These are phyloP conservation scores for Sthenelais limicola DNA, from an alignment of 2,888 invertebrate species.

Conservation along the genomic window DNA sequence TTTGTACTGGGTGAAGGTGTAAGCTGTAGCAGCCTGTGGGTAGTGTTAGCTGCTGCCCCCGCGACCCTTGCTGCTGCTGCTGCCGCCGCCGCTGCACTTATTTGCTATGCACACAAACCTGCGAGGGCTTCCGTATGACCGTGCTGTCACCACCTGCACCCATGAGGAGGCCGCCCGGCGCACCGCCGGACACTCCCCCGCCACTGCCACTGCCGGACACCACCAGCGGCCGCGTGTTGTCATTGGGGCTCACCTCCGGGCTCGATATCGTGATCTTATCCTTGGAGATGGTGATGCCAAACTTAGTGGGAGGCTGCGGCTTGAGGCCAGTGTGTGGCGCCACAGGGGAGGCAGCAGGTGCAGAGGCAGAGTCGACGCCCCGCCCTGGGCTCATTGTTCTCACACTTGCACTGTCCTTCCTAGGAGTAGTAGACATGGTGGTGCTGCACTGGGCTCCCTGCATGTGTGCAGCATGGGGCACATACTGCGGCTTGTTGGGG, in stretches of 20 bases:
- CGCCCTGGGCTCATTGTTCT: constrained; percentile 14
- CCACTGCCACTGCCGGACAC: background rate
- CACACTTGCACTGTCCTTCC: constrained; percentile 25
- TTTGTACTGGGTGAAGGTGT: too few relatives aligned
- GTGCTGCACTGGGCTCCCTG: constrained; percentile 2
- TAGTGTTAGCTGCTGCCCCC: too few relatives aligned
- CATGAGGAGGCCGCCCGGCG: constrained; percentile 9
- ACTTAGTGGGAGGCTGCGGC: constrained; percentile 53
- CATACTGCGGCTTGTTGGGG: constrained; percentile 67
- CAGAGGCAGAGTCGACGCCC: constrained; percentile 25
- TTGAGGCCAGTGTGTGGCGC: background rate
- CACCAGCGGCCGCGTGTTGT: constrained; percentile 30
- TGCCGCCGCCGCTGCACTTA: constrained; percentile 27
- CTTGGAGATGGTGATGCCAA: constrained; percentile 58
- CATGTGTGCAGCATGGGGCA: constrained; percentile 22
- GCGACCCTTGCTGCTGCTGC: background rate
- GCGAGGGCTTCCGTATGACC: constrained; percentile 33
- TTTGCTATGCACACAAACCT: constrained; percentile 42
- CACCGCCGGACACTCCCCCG: background rate
- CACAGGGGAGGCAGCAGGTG: background rate
- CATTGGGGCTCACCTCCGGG: constrained; percentile 42
- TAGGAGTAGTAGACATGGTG: too few relatives aligned
- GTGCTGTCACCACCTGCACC: constrained; percentile 15
- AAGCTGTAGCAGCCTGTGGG: too few relatives aligned
- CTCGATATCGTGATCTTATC: constrained; percentile 56